Evolutionary conservation across 2,888 invertebrate species (phyloP).

Genomic region (Lepetodrilus schrolli): DNA sequence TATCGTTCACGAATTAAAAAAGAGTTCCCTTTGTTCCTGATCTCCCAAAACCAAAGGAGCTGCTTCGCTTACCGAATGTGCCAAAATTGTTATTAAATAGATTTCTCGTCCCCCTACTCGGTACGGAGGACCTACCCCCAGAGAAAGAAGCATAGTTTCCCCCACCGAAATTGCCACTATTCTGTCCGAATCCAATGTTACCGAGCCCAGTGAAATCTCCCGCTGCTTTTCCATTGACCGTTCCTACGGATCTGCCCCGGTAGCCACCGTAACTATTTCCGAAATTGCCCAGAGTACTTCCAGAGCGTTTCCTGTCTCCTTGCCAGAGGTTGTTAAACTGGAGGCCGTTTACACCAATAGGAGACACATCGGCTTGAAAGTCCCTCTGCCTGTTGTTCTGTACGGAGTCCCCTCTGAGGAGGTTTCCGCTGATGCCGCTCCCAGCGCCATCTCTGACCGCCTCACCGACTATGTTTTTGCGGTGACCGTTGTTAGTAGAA

Average conservation of each 20-base stretch:
- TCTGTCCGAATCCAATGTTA: background rate
- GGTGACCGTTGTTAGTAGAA: background rate
- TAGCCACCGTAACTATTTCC: background rate
- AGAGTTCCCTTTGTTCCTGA: background rate
- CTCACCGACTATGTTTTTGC: constrained; percentile 13
- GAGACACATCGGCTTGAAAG: background rate
- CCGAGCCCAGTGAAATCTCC: background rate
- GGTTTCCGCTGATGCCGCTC: constrained; percentile 14
- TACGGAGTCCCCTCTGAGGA: constrained; percentile 19
- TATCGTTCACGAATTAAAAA: background rate
- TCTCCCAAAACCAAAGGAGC: constrained; percentile 8
- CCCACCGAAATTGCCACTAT: background rate
- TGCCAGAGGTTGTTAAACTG: background rate
- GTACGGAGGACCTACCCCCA: background rate
- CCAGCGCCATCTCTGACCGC: background rate
- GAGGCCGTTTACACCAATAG: background rate
- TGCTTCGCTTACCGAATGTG: background rate
- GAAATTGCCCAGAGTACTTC: background rate
- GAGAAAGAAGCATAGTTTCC: background rate
- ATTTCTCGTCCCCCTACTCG: background rate
- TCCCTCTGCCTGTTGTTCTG: background rate
- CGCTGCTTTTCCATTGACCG: background rate
- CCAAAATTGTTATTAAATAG: background rate
- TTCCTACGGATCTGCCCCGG: background rate
- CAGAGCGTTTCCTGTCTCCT: background rate